Percentiles rank a stretch among this genome's conserved stretches.
Evolutionary conservation across 2,113 vertebrate genomes (phyloP).

Genomic region (Vidua chalybeata): DNA sequence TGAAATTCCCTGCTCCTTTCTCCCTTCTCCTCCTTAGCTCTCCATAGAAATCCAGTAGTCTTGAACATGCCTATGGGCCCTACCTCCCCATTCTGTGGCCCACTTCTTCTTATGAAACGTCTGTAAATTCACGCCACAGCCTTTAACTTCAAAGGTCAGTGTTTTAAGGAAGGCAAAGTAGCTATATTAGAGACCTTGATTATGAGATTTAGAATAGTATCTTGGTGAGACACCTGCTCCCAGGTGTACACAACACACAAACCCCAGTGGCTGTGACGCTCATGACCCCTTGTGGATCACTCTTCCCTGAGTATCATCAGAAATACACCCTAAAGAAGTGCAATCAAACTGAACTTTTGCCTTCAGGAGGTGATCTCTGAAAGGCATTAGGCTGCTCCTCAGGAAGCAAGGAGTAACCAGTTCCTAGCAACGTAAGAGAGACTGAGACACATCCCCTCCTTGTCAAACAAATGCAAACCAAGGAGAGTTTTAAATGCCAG

Average conservation of each 20-base stretch:
- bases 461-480: neutral
- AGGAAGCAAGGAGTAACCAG: neutral
- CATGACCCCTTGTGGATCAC: neutral
- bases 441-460: neutral
- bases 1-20: neutral
- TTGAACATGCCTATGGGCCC: neutral
- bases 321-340: neutral
- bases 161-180: neutral
- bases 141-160: neutral
- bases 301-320: neutral
- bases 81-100: neutral
- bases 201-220: neutral
- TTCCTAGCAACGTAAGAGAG: neutral
- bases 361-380: neutral
- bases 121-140: neutral
- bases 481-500: neutral
- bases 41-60: neutral
- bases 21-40: neutral
- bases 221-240: neutral
- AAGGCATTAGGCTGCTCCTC: neutral
- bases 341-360: neutral
- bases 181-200: neutral
- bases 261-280: neutral
- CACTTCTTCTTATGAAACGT: neutral
- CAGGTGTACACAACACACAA: neutral